Conservation (phyloP, 2,888 invertebrate genomes). For the Mythimna impura region DNA sequence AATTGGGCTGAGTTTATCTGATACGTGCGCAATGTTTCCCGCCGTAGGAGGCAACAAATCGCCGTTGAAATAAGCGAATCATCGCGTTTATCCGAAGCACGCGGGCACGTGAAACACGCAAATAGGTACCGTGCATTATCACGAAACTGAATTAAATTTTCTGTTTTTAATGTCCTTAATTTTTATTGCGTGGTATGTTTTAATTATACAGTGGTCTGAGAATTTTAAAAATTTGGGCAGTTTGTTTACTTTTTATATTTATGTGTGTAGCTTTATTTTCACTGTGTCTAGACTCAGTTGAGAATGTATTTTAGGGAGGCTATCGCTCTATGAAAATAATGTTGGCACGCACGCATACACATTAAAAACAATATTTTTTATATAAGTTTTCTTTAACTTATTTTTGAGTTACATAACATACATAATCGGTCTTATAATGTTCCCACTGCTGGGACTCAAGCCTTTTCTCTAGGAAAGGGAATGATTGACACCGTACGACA, state of each 20-base stretch:
- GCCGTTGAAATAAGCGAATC: slow-evolving; percentile 59
- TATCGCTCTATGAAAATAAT: too few relatives aligned
- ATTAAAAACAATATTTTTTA: too few relatives aligned
- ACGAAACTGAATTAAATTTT: slow-evolving; percentile 46
- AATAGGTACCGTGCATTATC: slow-evolving; percentile 45
- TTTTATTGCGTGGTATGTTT: slow-evolving; percentile 47
- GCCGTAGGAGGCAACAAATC: slow-evolving; percentile 52
- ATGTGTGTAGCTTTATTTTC: not conserved
- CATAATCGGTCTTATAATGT: too few relatives aligned
- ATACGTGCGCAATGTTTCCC: slow-evolving; percentile 67
- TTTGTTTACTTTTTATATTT: slow-evolving; percentile 11
- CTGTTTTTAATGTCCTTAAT: slow-evolving; percentile 27
- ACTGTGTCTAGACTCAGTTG: not conserved
- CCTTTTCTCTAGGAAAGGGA: too few relatives aligned
- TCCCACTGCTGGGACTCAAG: too few relatives aligned
- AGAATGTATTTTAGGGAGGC: too few relatives aligned
- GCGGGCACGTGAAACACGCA: slow-evolving; percentile 61
- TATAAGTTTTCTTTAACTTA: too few relatives aligned
- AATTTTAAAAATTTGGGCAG: slow-evolving; percentile 23
- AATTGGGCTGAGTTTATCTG: slow-evolving; percentile 67
- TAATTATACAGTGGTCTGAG: slow-evolving; percentile 39
- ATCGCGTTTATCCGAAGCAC: slow-evolving; percentile 41
- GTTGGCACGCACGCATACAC: too few relatives aligned
- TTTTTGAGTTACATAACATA: too few relatives aligned
- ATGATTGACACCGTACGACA: too few relatives aligned